Conservation (phyloP, 2,113 vertebrate species). For the Machaerirhynchus nigripectus region DNA sequence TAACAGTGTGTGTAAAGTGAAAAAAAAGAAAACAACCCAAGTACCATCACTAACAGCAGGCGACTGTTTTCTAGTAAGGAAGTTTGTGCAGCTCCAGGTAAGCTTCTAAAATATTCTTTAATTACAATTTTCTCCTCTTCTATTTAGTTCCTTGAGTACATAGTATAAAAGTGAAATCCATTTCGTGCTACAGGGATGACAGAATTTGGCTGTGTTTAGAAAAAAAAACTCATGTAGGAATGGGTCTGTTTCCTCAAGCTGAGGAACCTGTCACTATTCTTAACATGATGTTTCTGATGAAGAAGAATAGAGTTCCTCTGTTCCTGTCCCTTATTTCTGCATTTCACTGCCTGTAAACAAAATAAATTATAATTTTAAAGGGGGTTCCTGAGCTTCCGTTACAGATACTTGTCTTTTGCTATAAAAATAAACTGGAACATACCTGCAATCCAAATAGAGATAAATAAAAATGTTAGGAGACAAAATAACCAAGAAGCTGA, state of each 20-base stretch:
- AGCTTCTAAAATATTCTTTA: background rate
- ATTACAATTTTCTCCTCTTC: background rate
- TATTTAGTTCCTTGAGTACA: background rate
- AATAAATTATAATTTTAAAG: background rate
- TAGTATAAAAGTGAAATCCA: background rate
- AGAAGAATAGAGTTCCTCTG: background rate
- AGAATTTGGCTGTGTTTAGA: background rate
- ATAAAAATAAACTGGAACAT: background rate
- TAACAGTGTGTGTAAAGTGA: accelerated
- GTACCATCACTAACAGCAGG: background rate
- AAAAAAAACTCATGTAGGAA: background rate
- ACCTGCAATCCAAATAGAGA: background rate
- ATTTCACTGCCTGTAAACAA: background rate
- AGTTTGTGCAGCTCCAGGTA: background rate
- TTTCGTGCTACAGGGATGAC: background rate
- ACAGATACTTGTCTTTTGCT: background rate
- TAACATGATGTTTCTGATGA: background rate
- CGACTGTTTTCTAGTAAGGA: background rate
- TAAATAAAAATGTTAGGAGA: background rate
- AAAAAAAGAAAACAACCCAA: background rate
- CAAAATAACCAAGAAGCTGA: background rate
- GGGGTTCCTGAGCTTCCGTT: background rate
- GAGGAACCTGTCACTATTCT: background rate
- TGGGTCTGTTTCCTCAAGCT: background rate
- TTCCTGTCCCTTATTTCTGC: background rate